Conservation (phyloP, 1,140 invertebrate species). For the Conopomorpha cramerella region DNA sequence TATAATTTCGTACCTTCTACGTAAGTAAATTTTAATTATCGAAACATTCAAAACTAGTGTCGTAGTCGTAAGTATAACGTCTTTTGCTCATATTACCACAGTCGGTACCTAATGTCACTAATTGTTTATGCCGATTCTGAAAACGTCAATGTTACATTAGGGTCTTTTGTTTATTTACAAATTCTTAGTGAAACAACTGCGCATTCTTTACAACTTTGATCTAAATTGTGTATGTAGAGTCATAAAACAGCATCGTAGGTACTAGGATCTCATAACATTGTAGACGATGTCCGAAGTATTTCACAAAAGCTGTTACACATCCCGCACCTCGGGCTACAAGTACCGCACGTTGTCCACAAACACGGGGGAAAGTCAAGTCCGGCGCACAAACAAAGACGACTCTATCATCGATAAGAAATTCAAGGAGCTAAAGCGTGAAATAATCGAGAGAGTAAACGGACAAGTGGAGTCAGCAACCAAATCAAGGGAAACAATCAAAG, state of each 20-base stretch:
- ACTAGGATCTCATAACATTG: constrained; percentile 4
- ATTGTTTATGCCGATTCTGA: too few species aligned
- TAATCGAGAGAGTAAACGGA: neutral
- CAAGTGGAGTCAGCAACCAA: neutral
- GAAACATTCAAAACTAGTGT: too few species aligned
- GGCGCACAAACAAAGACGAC: constrained; percentile 17
- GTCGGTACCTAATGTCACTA: too few species aligned
- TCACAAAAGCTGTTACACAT: constrained; percentile 32
- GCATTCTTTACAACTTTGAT: too few species aligned
- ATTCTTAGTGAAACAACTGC: too few species aligned
- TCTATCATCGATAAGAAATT: constrained; percentile 23
- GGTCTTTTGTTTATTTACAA: too few species aligned
- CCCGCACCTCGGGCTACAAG: constrained; percentile 33
- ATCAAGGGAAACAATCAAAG: neutral
- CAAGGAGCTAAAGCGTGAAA: constrained; percentile 13
- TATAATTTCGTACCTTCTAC: too few species aligned
- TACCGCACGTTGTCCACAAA: constrained; percentile 38
- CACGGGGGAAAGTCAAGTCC: constrained; percentile 22
- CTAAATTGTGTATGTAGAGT: neutral
- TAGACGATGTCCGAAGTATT: constrained; percentile 26
- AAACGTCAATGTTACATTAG: too few species aligned
- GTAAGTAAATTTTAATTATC: too few species aligned
- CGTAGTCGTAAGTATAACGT: too few species aligned
- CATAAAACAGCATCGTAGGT: too few species aligned
- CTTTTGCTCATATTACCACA: too few species aligned